phyloP scores from a whole-genome alignment of 2,888 invertebrate species.

The Elegia similella region DNA sequence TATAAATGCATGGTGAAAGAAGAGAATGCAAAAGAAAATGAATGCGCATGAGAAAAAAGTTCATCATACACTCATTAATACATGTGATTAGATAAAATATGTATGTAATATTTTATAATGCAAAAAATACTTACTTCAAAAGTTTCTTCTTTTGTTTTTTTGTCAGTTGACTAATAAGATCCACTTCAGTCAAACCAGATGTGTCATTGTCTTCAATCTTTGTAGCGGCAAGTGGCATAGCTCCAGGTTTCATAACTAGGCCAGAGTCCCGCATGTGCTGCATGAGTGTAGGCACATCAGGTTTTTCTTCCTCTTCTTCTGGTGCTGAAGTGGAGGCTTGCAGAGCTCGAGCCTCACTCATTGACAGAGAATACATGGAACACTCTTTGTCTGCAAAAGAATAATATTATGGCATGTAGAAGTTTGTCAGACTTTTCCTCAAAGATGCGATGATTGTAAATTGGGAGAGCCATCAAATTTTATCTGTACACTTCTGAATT shows the following conservation, averaged over 20 bases:
- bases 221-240: constrained; percentile 79
- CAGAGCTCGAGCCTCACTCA: constrained; percentile 89
- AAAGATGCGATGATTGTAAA: no score
- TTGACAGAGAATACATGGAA: constrained; percentile 92
- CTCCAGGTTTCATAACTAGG: constrained; percentile 91
- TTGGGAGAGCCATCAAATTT: no score
- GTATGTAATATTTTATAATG: no score
- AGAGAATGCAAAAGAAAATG: no score
- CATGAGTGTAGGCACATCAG: constrained; percentile 86
- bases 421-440: background rate
- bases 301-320: constrained; percentile 84
- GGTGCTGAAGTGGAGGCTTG: constrained; percentile 87
- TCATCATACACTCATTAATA: no score
- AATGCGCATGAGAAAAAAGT: no score
- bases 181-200: constrained; percentile 84
- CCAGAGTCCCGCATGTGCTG: constrained; percentile 97
- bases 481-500: no score
- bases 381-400: constrained; percentile 96
- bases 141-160: constrained; percentile 95
- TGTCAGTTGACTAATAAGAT: constrained; percentile 91
- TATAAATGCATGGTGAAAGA: no score
- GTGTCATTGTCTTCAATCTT: constrained; percentile 83
- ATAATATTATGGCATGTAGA: constrained; percentile 18
- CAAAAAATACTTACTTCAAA: constrained; percentile 84
- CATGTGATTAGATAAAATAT: no score